These are phyloP conservation scores for Dendrophyllia cribrosa DNA, from an alignment of 64 coral and sea anemone genomes.

Conservation along the genomic window DNA sequence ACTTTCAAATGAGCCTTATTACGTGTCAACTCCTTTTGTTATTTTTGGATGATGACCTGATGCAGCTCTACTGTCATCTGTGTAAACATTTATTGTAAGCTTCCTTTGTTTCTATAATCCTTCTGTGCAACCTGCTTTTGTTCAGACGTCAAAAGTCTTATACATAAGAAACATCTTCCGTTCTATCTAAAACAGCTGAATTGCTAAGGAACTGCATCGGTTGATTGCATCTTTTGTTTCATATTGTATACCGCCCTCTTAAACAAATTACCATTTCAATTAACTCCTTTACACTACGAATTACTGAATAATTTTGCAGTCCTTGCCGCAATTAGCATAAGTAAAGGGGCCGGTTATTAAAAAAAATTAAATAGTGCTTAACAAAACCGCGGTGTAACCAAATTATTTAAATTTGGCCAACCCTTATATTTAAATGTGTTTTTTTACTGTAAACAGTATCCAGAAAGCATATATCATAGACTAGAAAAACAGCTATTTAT, in stretches of 20 bases:
- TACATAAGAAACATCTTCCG: background rate
- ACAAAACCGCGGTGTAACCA: too few relatives aligned
- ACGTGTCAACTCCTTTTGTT: constrained; percentile 31
- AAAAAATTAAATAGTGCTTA: too few relatives aligned
- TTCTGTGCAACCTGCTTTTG: background rate
- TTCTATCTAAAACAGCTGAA: background rate
- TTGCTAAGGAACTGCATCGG: background rate
- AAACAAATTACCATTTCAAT: constrained; percentile 12
- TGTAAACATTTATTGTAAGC: constrained; percentile 6
- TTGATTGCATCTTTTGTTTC: constrained; percentile 1
- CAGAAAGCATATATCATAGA: too few relatives aligned
- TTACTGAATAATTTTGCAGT: too few relatives aligned
- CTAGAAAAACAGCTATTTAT: too few relatives aligned
- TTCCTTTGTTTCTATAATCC: background rate
- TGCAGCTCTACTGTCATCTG: background rate
- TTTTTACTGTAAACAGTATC: too few relatives aligned
- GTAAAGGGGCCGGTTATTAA: too few relatives aligned
- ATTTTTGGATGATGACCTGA: background rate
- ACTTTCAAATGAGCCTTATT: constrained; percentile 39
- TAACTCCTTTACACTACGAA: too few relatives aligned
- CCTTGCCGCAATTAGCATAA: too few relatives aligned
- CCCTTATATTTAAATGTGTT: too few relatives aligned
- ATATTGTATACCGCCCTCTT: background rate
- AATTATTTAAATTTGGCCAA: too few relatives aligned
- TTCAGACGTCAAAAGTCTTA: background rate